Evolutionary conservation across 2,888 invertebrate genomes (phyloP), one percentile per base, ranked within the genome.

Genomic region (Erebia epiphron): DNA sequence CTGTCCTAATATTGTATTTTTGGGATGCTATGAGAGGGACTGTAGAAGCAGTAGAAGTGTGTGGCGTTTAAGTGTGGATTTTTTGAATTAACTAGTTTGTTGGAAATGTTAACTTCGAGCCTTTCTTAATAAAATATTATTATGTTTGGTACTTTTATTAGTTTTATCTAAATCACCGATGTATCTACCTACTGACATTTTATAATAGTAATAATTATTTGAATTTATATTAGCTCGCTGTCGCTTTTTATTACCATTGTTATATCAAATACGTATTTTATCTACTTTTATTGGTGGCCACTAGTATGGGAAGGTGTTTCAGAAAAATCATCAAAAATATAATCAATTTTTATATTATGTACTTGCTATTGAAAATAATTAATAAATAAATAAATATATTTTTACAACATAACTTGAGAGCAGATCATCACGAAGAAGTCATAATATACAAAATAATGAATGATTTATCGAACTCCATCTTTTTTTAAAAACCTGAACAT

Each of bases 401-500:
- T 26, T 1, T 26, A 26, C 4, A 26, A 26, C 26, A 26, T 26
- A 4, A 26, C 26, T 26, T 26, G 26, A 26, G 26, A 26, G 26
- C 26, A 26, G 26, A 26, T 26, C 26, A 26, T 35, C 35, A 35
- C 7, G 35, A 35, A 7, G 35, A 35, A 35, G 35, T 7, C 35
- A 21, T 16, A 18, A 56, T 21, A 56, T 21, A 11, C 18, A 10
- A 8, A 2, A 1, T 18, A 54, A 10, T 54, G 3, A 26, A 57
- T 26, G 5, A 57, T 14, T 54, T 57, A 26, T 26, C 14, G 14
- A 57, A 49, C 18, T 11, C 46, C 49, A 65, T 71, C 58, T 54
- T 74, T 74, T 41, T 69, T 62, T 57, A 72, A 73, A 57, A 66
- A 67, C 41, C 58, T 73, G n/a, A 46, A 67, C 13, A 81, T 70